A percentile compares a stretch with the other conserved stretches of the same genome.
Conservation (phyloP, 2,113 vertebrate species). For the Puffinus mauretanicus region DNA sequence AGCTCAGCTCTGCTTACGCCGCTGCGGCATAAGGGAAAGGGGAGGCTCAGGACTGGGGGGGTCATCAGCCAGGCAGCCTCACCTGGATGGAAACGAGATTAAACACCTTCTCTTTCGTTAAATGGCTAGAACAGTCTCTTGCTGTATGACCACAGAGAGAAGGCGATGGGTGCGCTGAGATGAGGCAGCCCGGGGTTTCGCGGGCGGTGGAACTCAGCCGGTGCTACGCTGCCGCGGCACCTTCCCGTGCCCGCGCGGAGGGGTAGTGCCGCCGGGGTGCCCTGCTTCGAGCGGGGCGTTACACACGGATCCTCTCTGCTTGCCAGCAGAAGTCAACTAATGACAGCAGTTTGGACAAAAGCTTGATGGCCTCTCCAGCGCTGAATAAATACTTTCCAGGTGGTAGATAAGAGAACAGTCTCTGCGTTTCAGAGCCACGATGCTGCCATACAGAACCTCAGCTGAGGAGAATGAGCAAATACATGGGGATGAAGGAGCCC, state of each 20-base stretch:
- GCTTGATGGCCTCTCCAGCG: neutral
- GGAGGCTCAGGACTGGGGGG: neutral
- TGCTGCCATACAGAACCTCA: neutral
- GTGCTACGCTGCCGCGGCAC: rapidly evolving
- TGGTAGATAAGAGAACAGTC: rapidly evolving
- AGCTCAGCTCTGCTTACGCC: neutral
- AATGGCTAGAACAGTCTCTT: neutral
- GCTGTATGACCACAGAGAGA: neutral
- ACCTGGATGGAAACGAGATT: neutral
- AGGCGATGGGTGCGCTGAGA: neutral
- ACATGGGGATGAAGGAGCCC: neutral
- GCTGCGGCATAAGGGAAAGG: neutral
- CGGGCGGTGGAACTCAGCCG: rapidly evolving
- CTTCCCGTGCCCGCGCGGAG: rapidly evolving
- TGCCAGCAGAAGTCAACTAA: neutral
- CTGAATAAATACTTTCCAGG: neutral
- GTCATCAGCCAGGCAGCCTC: neutral
- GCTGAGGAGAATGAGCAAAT: neutral
- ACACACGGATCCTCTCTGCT: neutral
- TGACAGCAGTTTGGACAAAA: neutral
- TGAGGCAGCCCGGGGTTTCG: rapidly evolving
- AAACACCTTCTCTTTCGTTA: neutral
- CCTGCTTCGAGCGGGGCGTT: neutral
- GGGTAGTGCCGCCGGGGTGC: neutral
- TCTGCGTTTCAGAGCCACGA: neutral